Base-by-base conservation (phyloP, 2,113 vertebrate species). In the Phodopus roborovskii region DNA sequence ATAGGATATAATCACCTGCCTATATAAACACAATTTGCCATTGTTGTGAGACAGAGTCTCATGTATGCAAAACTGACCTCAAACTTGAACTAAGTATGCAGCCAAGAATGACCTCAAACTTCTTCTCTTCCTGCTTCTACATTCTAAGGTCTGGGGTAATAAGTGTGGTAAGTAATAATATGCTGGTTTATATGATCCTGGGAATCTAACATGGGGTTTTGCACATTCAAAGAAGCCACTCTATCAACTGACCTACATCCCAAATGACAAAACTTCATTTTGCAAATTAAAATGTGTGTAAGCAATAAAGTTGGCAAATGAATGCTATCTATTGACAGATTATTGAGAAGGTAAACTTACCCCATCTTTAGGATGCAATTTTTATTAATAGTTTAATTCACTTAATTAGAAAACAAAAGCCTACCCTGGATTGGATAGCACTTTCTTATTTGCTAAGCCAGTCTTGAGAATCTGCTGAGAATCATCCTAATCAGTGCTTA, bases 341-440 rank as follows among this genome's bases (percentile, higher is more conserved):
- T 50, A 20, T 36, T 94, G 66, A 88, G n/a, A 83, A 79, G 39
- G 30, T 82, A 92, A 22, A 94, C 2, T 9, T 39, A 45, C 7
- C 5, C 28, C 26, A 0, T 2, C 17, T 56, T 20, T 82, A 70
- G 3, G 30, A 92, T 70, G 50, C 78, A 36, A 56, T 74, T 16
- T 60, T 60, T 64, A 87, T 90, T 78, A 60, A 87, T 96, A 71
- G 11, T 74, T 70, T 92, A 92, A 53, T 75, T 90, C 33, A 78
- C 66, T 82, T 66, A 53, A 2, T 86, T 50, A 93, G 62, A 33
- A 89, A n/a, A 19, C 17, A 7, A 42, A 48, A 78, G 71, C 85
- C 28, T 92, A 92, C 94, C n/a, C 36, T 48, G 12, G 28, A 56
- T 87, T 26, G 33, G 9, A 58, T 20, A 10, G 22, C 45, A 88